These are phyloP conservation scores for Lepidocolaptes lacrymiger DNA, from an alignment of 2,797 vertebrate genomes.

Conservation along the genomic window DNA sequence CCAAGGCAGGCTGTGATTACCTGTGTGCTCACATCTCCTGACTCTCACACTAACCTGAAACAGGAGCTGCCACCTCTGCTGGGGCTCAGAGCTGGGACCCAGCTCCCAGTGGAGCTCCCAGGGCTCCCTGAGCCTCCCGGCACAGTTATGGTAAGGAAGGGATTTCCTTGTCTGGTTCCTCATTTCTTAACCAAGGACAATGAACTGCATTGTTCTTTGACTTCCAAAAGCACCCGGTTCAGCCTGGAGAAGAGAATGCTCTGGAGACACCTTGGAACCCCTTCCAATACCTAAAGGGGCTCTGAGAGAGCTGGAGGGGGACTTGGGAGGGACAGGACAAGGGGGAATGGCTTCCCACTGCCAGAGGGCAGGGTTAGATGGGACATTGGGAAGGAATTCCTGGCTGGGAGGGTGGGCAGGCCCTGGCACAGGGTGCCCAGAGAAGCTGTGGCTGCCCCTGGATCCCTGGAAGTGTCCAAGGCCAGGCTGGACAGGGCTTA, in stretches of 20 bases:
- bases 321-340: background rate
- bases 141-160: fast-evolving
- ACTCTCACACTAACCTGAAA: fast-evolving
- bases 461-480: fast-evolving
- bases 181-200: background rate
- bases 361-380: fast-evolving
- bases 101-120: fast-evolving
- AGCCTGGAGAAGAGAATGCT: background rate
- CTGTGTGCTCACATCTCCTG: fast-evolving
- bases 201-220: background rate
- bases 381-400: background rate
- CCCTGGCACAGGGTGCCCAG: background rate
- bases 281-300: background rate
- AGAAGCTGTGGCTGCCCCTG: background rate
- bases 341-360: background rate
- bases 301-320: background rate
- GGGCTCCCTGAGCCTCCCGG: background rate
- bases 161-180: background rate
- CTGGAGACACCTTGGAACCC: background rate
- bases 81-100: background rate
- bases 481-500: fast-evolving
- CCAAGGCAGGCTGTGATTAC: background rate
- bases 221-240: background rate
- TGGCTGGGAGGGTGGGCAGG: fast-evolving
- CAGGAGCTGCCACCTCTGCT: background rate